Evolutionary conservation across 1,140 invertebrate genomes (phyloP).

Genomic region (Bombus fervidus): DNA sequence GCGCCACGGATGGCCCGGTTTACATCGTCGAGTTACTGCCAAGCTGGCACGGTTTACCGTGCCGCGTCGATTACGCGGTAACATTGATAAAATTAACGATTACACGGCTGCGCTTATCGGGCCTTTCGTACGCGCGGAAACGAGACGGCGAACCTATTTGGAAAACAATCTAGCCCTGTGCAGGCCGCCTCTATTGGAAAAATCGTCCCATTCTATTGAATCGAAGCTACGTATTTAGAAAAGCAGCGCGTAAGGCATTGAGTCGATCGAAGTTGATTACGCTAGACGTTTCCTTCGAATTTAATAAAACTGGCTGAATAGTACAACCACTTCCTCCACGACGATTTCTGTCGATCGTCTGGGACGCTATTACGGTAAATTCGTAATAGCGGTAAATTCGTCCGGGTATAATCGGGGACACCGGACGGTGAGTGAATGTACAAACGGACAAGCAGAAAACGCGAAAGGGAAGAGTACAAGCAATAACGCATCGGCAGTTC

Average conservation of each 20-base stretch:
- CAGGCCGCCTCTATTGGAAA: background rate
- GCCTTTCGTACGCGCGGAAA: background rate
- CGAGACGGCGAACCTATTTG: background rate
- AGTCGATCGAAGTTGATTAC: background rate
- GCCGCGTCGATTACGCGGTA: conserved; percentile 61
- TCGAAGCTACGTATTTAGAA: background rate
- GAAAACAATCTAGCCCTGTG: conserved; percentile 1
- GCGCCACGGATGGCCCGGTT: conserved; percentile 42
- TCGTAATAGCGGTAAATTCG: too few relatives aligned
- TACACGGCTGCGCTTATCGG: conserved; percentile 32
- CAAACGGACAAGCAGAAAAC: background rate
- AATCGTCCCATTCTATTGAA: background rate
- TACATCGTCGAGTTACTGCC: conserved; percentile 62
- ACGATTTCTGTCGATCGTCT: background rate
- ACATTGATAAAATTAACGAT: conserved; percentile 68
- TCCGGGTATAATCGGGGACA: too few relatives aligned
- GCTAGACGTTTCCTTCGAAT: background rate
- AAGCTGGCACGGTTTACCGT: conserved; percentile 59
- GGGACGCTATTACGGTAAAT: background rate
- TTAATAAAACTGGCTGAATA: background rate
- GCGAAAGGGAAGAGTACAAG: background rate
- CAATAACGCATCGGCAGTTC: background rate
- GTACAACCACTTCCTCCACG: background rate
- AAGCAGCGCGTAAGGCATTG: too few relatives aligned
- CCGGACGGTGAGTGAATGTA: background rate